Evolutionary conservation across 2,888 invertebrate genomes (phyloP).

Genomic region (Erpobdella octoculata): DNA sequence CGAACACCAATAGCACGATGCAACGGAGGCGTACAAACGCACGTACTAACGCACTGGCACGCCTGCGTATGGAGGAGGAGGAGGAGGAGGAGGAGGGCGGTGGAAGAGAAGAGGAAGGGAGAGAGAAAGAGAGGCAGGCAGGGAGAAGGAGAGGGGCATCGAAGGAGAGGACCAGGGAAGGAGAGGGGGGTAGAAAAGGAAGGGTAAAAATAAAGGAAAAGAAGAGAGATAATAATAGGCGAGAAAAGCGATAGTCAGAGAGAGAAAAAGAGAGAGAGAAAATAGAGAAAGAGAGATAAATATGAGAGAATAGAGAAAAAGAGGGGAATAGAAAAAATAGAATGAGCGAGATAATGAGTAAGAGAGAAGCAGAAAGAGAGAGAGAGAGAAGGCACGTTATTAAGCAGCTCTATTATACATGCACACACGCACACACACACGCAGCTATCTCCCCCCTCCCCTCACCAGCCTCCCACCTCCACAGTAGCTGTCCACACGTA

Average conservation of each 20-base stretch:
- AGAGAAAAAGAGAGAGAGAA: no score
- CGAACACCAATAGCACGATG: background rate
- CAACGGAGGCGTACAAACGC: background rate
- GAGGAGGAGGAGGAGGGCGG: background rate
- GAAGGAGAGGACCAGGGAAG: background rate
- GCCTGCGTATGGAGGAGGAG: background rate
- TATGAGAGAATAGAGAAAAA: background rate
- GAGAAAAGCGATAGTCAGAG: background rate
- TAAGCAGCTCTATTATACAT: constrained; percentile 10
- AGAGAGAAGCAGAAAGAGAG: no score
- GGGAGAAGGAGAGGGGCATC: background rate
- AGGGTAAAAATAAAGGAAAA: background rate
- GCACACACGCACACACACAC: no score
- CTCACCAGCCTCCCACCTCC: no score
- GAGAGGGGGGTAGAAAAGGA: background rate
- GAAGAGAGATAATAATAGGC: background rate
- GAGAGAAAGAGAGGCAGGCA: background rate
- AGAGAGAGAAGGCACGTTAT: background rate
- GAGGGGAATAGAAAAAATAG: background rate
- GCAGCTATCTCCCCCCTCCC: no score
- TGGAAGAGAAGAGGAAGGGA: background rate
- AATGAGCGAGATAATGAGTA: background rate
- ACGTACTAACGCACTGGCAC: background rate
- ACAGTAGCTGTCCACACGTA: constrained; percentile 1
- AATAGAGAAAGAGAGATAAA: background rate